Base-by-base conservation (phyloP, 1,140 invertebrate genomes). In the Meteorus sp. region DNA sequence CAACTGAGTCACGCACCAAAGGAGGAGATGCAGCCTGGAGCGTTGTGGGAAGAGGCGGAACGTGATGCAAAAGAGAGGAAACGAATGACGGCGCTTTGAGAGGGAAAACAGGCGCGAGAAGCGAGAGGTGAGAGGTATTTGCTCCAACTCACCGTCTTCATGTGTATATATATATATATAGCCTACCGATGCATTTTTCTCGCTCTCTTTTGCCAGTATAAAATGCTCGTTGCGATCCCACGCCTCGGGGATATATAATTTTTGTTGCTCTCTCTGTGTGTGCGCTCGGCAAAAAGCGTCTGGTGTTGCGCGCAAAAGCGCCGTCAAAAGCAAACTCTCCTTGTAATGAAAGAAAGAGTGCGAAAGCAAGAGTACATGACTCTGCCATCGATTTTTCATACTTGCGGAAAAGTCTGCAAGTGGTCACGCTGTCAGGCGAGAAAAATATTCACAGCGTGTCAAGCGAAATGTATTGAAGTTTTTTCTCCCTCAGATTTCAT, bases 1-100 rank as follows among this genome's bases (percentile, higher is more conserved):
- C 37, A 43, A 41, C 41, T 65, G 65, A 69, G 72, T 71, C 70
- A 74, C 68, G 68, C 70, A 67, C 62, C 31, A 56, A 47, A 60
- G n/a, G 15, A 39, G 61, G 56, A 66, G 54, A 59, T 54, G 29
- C 58, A 35, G 53, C 43, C 33, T 35, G 56, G 35, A 51, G 58
- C 44, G 43, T 15, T 47, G 41, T 22, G 17, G 13, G 9, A 23
- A n/a, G 37, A n/a, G 37, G 20, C 19, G 54, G 39, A 23, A 45
- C 31, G 20, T 8, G 27, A 37, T 37, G 19, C 37, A 52, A 43
- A 52, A 15, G 48, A 33, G 23, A 15, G 23, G 15, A 29, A 41
- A 37, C 19, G 29, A 45, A 8, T 13, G 53, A 19, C 37, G 11
- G 17, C 33, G 33, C 25, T 33, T 15, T 52, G 48, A 22, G 27